Conservation (phyloP, 2,888 invertebrate species). For the Syrphus vitripennis region DNA sequence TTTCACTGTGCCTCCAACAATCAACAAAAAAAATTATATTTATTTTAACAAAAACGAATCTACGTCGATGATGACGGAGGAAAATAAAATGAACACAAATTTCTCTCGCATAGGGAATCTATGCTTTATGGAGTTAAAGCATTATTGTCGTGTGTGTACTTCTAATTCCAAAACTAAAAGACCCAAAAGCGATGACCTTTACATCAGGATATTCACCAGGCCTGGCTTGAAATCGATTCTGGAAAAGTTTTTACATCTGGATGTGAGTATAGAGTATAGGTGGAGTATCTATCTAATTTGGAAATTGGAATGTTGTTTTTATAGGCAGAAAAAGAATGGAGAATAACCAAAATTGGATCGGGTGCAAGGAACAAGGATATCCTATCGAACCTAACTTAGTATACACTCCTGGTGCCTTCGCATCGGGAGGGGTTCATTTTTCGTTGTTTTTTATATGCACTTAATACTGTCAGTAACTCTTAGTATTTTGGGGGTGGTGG, state of each 20-base stretch:
- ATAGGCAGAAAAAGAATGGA: neutral
- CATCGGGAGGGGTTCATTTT: neutral
- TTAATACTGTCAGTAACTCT: neutral
- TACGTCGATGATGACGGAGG: constrained; percentile 35
- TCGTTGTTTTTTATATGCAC: neutral
- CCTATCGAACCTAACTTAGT: neutral
- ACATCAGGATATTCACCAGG: constrained; percentile 46
- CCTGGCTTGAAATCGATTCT: constrained; percentile 57
- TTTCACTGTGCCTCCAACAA: neutral
- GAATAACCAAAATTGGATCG: neutral
- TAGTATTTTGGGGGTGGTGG: neutral
- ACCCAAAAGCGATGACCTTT: constrained; percentile 21
- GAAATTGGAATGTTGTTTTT: neutral
- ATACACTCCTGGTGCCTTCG: neutral
- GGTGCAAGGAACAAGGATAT: neutral
- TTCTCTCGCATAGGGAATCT: neutral
- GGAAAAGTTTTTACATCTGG: constrained; percentile 61
- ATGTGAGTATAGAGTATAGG: constrained; percentile 42
- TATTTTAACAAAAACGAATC: neutral
- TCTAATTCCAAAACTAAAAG: constrained; percentile 38
- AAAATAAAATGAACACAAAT: constrained; percentile 10
- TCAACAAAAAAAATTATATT: neutral
- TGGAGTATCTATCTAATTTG: neutral
- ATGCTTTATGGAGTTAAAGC: too few species aligned
- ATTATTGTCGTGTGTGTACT: constrained; percentile 66